Evolutionary conservation across 2,888 invertebrate species (phyloP).

Genomic region (Hemaris fuciformis): DNA sequence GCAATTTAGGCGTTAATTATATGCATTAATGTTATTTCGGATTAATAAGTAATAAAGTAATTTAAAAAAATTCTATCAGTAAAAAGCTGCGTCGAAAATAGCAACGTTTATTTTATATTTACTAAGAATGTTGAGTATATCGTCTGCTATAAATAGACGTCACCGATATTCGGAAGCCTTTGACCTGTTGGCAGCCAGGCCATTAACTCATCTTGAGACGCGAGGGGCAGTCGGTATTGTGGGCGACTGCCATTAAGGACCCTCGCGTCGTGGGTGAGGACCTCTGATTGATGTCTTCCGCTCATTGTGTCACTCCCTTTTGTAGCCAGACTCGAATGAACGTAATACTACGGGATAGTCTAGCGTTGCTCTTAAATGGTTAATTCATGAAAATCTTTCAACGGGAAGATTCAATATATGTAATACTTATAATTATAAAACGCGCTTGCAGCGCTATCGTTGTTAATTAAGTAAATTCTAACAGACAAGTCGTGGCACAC

Average conservation of each 20-base stretch:
- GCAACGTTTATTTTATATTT: too few species aligned
- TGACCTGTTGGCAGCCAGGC: neutral
- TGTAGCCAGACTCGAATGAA: slow-evolving; percentile 43
- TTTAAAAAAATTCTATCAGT: too few species aligned
- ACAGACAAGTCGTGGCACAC: too few species aligned
- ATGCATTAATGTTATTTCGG: too few species aligned
- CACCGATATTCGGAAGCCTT: slow-evolving; percentile 3
- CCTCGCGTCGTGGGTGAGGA: slow-evolving; percentile 58
- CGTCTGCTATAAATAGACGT: neutral
- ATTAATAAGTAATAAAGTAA: too few species aligned
- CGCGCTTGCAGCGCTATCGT: too few species aligned
- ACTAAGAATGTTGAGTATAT: too few species aligned
- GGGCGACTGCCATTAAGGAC: slow-evolving; percentile 28
- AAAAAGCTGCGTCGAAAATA: neutral
- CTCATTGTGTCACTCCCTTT: slow-evolving; percentile 67
- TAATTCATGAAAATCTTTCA: too few species aligned
- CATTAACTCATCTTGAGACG: slow-evolving; percentile 15
- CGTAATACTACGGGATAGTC: slow-evolving; percentile 38
- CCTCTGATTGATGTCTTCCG: slow-evolving; percentile 70
- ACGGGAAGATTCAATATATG: too few species aligned
- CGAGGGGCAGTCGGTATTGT: slow-evolving; percentile 29
- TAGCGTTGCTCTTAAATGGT: slow-evolving; percentile 42
- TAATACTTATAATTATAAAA: too few species aligned
- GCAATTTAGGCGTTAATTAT: too few species aligned
- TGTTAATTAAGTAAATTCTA: too few species aligned